Evolutionary conservation across 1,140 invertebrate species (phyloP).

Genomic region (Oedothorax gibbosus): DNA sequence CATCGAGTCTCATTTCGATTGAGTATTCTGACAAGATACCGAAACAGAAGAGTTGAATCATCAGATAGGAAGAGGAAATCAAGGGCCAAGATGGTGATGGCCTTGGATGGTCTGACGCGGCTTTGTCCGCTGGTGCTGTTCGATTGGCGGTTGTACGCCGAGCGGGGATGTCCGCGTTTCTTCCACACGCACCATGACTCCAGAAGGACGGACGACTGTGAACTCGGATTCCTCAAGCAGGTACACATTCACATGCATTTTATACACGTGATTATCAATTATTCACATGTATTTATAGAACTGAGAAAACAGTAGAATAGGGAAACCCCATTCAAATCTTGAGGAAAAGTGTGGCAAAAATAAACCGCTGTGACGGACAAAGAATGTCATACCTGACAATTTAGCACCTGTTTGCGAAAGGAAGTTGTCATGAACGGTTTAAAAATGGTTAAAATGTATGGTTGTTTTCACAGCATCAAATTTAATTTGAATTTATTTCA

Average conservation of each 20-base stretch:
- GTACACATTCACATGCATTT: constrained; percentile 21
- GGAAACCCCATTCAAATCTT: no score
- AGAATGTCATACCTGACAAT: no score
- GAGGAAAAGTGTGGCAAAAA: no score
- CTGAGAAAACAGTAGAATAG: no score
- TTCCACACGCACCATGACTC: constrained; percentile 59
- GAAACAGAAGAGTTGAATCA: not conserved
- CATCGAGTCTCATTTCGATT: not conserved
- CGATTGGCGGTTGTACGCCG: constrained; percentile 63
- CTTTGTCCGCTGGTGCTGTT: constrained; percentile 62
- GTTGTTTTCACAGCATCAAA: no score
- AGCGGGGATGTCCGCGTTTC: constrained; percentile 61
- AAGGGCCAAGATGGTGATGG: constrained; percentile 62
- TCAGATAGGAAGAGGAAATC: not conserved
- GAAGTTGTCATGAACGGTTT: no score
- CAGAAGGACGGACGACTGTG: constrained; percentile 61
- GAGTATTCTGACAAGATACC: not conserved
- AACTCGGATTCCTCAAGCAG: constrained; percentile 62
- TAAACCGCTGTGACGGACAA: no score
- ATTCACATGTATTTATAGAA: no score
- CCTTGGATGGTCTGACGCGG: constrained; percentile 63
- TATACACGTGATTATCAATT: no score
- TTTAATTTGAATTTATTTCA: no score
- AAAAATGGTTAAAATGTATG: no score
- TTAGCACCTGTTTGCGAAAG: no score